These are phyloP conservation scores for Lasius platythorax DNA, from an alignment of 2,888 invertebrate genomes.

Conservation along the genomic window DNA sequence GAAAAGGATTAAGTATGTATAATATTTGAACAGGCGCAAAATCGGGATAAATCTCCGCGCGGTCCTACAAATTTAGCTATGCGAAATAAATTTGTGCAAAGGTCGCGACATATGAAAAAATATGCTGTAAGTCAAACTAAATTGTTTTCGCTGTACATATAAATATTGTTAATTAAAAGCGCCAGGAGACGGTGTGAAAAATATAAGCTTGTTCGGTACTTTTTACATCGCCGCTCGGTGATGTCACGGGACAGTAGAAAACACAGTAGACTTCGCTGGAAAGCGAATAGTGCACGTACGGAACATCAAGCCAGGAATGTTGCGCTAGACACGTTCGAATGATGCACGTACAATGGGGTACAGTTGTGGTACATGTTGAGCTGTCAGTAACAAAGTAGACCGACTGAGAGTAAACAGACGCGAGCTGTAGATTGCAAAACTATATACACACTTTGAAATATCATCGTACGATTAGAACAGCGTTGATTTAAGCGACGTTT, in stretches of 20 bases:
- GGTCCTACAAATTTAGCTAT: neutral
- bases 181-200: conserved; percentile 14
- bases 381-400: conserved; percentile 54
- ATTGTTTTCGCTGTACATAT: conserved; percentile 43
- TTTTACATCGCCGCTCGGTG: conserved; percentile 53
- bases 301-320: conserved; percentile 46
- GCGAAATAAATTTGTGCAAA: conserved; percentile 3
- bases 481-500: conserved; percentile 37
- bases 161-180: conserved; percentile 73
- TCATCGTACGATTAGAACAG: neutral
- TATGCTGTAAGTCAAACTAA: conserved; percentile 1
- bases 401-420: conserved; percentile 40
- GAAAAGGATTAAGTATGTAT: conserved; percentile 14
- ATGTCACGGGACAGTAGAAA: conserved; percentile 25
- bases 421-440: conserved; percentile 34
- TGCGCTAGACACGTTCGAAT: conserved; percentile 50
- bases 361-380: conserved; percentile 39
- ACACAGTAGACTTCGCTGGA: conserved; percentile 27
- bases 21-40: neutral
- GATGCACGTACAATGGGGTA: conserved; percentile 41
- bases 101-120: neutral
- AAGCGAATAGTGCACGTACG: conserved; percentile 39
- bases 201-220: conserved; percentile 24
- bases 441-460: neutral
- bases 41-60: neutral